These are phyloP conservation scores for Erinaceus europaeus DNA, from an alignment of 2,113 vertebrate genomes.

Conservation along the genomic window DNA sequence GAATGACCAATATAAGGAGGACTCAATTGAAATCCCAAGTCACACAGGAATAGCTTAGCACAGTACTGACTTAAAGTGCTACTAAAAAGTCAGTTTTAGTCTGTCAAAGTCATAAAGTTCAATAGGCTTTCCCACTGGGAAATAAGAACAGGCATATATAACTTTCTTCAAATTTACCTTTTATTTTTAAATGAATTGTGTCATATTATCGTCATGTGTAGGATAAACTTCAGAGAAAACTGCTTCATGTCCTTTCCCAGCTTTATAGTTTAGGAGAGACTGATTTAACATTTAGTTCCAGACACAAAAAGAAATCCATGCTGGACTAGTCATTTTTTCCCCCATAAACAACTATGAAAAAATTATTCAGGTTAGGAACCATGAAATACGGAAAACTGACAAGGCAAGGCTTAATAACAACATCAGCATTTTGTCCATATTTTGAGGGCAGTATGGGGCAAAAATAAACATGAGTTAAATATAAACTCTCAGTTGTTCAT, in stretches of 20 bases:
- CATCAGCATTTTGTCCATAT: too few species aligned
- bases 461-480: too few species aligned
- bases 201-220: too few species aligned
- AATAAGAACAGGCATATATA: background rate
- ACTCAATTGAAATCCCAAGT: background rate
- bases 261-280: background rate
- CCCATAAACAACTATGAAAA: too few species aligned
- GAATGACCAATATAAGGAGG: background rate
- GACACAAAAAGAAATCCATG: too few species aligned
- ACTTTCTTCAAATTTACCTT: background rate
- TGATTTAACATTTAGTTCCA: background rate
- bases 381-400: too few species aligned
- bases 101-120: background rate
- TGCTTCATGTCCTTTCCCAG: background rate
- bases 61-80: background rate
- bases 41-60: background rate
- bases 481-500: too few species aligned
- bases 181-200: background rate
- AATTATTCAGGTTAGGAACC: too few species aligned
- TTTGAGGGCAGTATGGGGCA: too few species aligned
- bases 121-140: background rate
- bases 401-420: too few species aligned
- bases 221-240: background rate
- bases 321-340: too few species aligned
- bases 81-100: slow-evolving; percentile 26